Conservation (phyloP, 2,113 vertebrate species). For the Triplophysa dalaica region DNA sequence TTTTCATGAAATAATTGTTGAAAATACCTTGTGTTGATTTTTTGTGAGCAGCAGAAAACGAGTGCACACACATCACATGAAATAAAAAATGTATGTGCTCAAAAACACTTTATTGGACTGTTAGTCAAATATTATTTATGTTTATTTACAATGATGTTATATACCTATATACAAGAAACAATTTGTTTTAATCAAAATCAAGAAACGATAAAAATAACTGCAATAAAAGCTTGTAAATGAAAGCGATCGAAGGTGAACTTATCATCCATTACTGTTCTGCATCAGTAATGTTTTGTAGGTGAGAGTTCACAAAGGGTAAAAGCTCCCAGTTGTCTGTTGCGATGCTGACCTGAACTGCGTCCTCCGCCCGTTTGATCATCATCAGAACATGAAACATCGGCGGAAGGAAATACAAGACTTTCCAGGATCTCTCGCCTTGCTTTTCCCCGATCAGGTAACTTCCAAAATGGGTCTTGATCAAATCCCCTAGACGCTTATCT, state of each 20-base stretch:
- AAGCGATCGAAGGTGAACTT: too few relatives aligned
- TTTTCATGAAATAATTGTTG: constrained; percentile 4
- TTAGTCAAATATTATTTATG: neutral
- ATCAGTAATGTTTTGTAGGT: constrained; percentile 67
- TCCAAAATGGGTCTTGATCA: constrained; percentile 73
- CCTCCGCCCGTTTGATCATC: constrained; percentile 63
- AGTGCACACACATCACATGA: neutral
- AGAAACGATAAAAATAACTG: neutral
- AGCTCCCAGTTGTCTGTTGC: constrained; percentile 82
- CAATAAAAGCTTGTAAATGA: neutral
- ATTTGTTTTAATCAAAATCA: too few relatives aligned
- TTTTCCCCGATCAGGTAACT: constrained; percentile 69
- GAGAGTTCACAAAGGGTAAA: constrained; percentile 73
- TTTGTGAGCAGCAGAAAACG: neutral
- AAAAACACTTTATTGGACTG: neutral
- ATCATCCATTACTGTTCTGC: neutral
- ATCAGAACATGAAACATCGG: constrained; percentile 78
- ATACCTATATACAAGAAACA: neutral
- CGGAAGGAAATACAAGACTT: constrained; percentile 76
- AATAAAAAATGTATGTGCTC: neutral
- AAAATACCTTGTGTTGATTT: neutral
- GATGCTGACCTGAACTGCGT: constrained; percentile 68
- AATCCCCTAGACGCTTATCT: constrained; percentile 53
- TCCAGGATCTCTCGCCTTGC: constrained; percentile 52
- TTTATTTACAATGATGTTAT: neutral